Base-by-base conservation (phyloP, 1,140 invertebrate genomes). In the Drosophila watanabei region DNA sequence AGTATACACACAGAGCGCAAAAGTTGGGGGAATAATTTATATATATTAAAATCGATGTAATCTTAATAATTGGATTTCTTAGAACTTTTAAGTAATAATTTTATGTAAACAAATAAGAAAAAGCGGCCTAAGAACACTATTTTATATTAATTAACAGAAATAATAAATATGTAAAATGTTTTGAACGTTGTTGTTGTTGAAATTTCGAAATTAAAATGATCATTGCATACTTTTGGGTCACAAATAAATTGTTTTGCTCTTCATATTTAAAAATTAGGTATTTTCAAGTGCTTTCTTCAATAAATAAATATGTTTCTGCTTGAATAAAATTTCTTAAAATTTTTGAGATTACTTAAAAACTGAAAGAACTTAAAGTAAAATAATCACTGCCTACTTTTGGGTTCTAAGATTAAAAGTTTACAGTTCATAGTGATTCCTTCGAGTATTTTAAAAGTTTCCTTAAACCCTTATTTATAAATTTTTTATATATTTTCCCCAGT, bases 1-100 rank as follows among this genome's bases (percentile, higher is more conserved):
- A 46, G 41, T 57, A 68, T 46, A 69, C 49, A 39, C 54, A 39
- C 35, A 28, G 35, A 57, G 54, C 14, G 8, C 9, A 24, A 56
- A 16, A 24, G n/a, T 2, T n/a, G n/a, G 37, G 6, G n/a, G 20
- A n/a, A 54, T 30, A 13, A 9, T 51, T 49, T 5, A 32, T n/a
- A n/a, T n/a, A n/a, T n/a, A 20, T 24, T 24, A 24, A 37, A 13
- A 59, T 48, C 13, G n/a, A 28, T 48, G 5, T 14, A 30, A 18
- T 18, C 11, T 28, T n/a, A 18, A 18, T 18, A 59, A 30, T 30
- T n/a, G 8, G 5, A 6, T n/a, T 16, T 4, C 7, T 28, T 28
- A 16, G 24, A 14, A 2, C 20, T 14, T 24, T 24, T 8, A 24
- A 28, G 14, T 7, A 8, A 30, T 49, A n/a, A 30, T 10, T n/a